Base-by-base conservation (phyloP, 2,797 vertebrate genomes). In the Mareca strepera region DNA sequence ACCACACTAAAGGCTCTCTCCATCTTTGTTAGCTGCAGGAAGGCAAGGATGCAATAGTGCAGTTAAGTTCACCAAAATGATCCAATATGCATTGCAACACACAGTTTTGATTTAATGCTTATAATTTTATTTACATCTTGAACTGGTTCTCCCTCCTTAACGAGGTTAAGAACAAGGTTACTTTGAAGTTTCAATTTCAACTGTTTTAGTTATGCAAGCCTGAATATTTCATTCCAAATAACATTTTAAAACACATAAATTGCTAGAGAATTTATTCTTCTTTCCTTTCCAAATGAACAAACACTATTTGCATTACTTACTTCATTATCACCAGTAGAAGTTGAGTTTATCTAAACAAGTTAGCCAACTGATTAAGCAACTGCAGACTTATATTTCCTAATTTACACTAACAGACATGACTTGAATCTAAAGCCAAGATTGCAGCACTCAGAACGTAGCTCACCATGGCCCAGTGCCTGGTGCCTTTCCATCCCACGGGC, bases 151-250 rank as follows among this genome's bases (percentile, higher is more conserved):
- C 67, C 60, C 43, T 93, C 56, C 67, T 88, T 70, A 80, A 16
- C 3, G 3, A 93, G 76, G 82, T 81, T 90, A 94, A 89, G 62
- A 92, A 78, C 62, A 88, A 88, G 77, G 76, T 86, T 84, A 88
- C 94, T 95, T 92, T 96, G 91, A 97, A 93, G 85, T 84, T 92
- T 79, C 79, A 46, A 50, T 77, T 90, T 94, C 63, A 92, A 81
- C 70, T 76, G 37, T 60, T 94, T 79, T 31, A 92, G 87, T 88
- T 86, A 97, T 23, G 86, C 81, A 88, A 92, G 41, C 59, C 31
- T 92, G 70, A 88, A n/a, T 88, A 88, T 77, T 95, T 90, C 85
- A 92, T 91, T 95, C 44, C 37, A 84, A 95, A 95, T 85, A 92
- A 80, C 85, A 88, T 72, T 93, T 69, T 82, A 94, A 88, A 95